Evolutionary conservation across 2,797 vertebrate species (phyloP).

Genomic region (Cichlasoma orientale): DNA sequence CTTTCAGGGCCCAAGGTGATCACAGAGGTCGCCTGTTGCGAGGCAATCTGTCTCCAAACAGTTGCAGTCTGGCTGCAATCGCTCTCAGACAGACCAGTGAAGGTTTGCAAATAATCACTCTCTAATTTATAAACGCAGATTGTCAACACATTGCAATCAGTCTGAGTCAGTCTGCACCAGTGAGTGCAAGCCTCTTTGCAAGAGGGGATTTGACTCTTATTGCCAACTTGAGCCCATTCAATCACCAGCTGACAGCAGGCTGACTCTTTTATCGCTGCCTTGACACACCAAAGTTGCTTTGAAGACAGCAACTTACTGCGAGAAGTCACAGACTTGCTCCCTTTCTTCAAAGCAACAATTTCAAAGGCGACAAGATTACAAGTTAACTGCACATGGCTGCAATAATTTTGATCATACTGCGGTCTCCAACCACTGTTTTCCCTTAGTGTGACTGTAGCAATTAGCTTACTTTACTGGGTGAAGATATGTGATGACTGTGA

Average conservation of each 20-base stretch:
- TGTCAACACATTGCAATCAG: neutral
- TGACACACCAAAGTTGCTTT: neutral
- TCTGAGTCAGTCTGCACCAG: too few species aligned
- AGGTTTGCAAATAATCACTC: neutral
- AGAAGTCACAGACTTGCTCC: neutral
- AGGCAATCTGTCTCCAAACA: neutral
- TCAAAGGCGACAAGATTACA: neutral
- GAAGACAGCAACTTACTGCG: neutral
- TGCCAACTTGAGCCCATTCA: neutral
- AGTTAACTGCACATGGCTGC: neutral
- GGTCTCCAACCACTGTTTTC: neutral
- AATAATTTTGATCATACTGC: neutral
- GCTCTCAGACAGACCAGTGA: neutral
- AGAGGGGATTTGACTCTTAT: neutral
- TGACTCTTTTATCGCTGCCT: neutral
- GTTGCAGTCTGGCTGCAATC: neutral
- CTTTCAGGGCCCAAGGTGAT: rapidly evolving
- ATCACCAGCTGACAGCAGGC: neutral
- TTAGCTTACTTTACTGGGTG: neutral
- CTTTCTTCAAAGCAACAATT: neutral
- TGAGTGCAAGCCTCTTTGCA: too few species aligned
- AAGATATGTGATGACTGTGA: neutral
- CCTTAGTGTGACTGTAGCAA: neutral
- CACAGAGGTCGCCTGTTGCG: neutral
- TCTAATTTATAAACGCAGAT: rapidly evolving